A percentile compares a stretch with the other conserved stretches of the same genome.
Conservation (phyloP, 2,113 vertebrate species). For the Nibea coibor region DNA sequence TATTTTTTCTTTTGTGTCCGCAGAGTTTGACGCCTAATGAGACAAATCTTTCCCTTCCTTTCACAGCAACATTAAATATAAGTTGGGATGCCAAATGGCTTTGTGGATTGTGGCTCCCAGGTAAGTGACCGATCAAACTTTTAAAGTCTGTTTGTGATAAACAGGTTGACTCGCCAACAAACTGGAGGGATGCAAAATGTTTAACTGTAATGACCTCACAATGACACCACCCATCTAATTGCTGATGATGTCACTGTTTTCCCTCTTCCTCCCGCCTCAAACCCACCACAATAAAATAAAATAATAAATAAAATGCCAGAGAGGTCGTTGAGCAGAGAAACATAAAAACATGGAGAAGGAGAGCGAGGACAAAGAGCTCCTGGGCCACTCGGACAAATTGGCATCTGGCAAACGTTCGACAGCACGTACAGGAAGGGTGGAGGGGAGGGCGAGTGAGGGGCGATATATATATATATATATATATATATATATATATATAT, state of each 20-base stretch:
- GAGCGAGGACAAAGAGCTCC: slow-evolving; percentile 43
- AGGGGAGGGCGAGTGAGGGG: slow-evolving; percentile 39
- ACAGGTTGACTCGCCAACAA: not conserved
- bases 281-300: not conserved
- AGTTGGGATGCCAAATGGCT: not conserved
- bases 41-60: not conserved
- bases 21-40: too few species aligned
- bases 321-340: not conserved
- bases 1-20: not conserved
- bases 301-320: too few species aligned
- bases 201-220: not conserved
- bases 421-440: slow-evolving; percentile 52
- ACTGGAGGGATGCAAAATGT: slow-evolving; percentile 14
- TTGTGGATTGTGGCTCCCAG: too few species aligned
- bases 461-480: slow-evolving; percentile 14
- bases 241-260: slow-evolving; percentile 34
- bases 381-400: slow-evolving; percentile 13
- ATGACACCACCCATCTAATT: slow-evolving; percentile 26
- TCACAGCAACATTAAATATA: not conserved
- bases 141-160: not conserved
- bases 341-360: not conserved
- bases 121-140: too few species aligned
- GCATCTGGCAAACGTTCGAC: slow-evolving; percentile 48
- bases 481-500: not conserved
- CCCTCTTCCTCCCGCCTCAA: slow-evolving; percentile 2